Conservation (phyloP, 2,113 vertebrate species). For the Pituophis catenifer region DNA sequence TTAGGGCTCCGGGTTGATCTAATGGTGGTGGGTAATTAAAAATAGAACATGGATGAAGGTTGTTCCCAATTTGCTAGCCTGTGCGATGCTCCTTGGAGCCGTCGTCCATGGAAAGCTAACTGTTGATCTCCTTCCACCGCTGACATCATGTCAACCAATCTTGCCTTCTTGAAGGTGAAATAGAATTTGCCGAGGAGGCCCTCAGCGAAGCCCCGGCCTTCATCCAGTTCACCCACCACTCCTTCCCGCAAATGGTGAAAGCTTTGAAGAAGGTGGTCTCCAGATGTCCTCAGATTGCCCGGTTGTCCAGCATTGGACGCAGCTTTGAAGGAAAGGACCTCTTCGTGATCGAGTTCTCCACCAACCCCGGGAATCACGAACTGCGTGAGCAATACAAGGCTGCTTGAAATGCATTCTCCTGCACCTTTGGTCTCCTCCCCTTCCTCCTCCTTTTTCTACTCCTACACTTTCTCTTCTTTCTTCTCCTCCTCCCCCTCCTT, state of each 20-base stretch:
- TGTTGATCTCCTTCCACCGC: not conserved
- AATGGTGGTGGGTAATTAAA: not conserved
- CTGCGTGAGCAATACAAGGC: conserved; percentile 76
- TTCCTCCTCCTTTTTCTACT: not conserved
- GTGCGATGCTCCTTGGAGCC: not conserved
- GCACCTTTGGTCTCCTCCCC: not conserved
- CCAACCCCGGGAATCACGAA: conserved; percentile 89
- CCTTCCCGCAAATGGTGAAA: conserved; percentile 86
- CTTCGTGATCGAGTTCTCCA: conserved; percentile 90
- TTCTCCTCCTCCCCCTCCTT: no score
- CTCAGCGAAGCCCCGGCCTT: conserved; percentile 74
- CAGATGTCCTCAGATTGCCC: conserved; percentile 84
- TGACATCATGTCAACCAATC: not conserved
- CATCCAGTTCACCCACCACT: conserved; percentile 86
- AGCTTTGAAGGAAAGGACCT: conserved; percentile 89
- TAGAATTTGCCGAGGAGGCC: conserved; percentile 48
- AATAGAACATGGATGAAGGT: not conserved
- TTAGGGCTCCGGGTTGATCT: not conserved
- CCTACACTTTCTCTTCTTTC: no score
- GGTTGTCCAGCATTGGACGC: conserved; percentile 90
- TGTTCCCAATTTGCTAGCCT: not conserved
- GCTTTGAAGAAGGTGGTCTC: conserved; percentile 83
- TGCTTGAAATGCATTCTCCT: not conserved
- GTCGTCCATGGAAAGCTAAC: not conserved
- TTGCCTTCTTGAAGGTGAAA: conserved; percentile 54